Evolutionary conservation across 2,888 invertebrate species (phyloP).

Genomic region (Luperina testacea): DNA sequence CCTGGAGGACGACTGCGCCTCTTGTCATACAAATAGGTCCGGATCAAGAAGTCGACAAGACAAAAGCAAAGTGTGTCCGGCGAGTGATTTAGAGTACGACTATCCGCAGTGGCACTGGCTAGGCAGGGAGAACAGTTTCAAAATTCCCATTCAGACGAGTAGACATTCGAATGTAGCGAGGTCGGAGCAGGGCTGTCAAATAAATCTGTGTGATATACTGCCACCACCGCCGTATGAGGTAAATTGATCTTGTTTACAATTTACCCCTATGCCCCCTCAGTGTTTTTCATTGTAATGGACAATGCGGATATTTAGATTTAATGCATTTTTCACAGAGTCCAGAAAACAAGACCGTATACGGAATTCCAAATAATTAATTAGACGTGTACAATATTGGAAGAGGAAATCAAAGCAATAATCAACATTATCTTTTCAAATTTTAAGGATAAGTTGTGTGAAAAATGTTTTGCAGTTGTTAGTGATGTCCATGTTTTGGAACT

Average conservation of each 20-base stretch:
- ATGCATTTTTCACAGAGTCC: constrained; percentile 82
- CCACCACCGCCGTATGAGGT: constrained; percentile 92
- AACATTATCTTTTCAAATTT: constrained; percentile 65
- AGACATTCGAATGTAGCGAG: constrained; percentile 87
- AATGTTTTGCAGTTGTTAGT: constrained; percentile 59
- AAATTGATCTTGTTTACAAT: constrained; percentile 83
- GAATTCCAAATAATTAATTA: constrained; percentile 68
- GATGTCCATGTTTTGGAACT: constrained; percentile 57
- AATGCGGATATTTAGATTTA: constrained; percentile 66
- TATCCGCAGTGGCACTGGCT: constrained; percentile 89
- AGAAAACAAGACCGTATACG: constrained; percentile 80
- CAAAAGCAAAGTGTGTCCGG: constrained; percentile 88
- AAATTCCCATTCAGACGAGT: constrained; percentile 87
- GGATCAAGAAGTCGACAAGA: constrained; percentile 88
- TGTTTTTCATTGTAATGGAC: constrained; percentile 69
- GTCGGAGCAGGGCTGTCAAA: constrained; percentile 89
- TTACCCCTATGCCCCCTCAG: constrained; percentile 69
- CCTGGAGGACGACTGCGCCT: constrained; percentile 85
- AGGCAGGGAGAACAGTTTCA: constrained; percentile 89
- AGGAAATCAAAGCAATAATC: constrained; percentile 66
- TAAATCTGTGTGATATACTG: constrained; percentile 92
- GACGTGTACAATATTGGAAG: constrained; percentile 42
- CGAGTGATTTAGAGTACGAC: constrained; percentile 88
- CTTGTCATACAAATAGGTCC: constrained; percentile 87
- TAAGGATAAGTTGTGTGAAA: constrained; percentile 57